These are phyloP conservation scores for Maniola jurtina DNA, from an alignment of 1,140 invertebrate genomes.

Conservation along the genomic window DNA sequence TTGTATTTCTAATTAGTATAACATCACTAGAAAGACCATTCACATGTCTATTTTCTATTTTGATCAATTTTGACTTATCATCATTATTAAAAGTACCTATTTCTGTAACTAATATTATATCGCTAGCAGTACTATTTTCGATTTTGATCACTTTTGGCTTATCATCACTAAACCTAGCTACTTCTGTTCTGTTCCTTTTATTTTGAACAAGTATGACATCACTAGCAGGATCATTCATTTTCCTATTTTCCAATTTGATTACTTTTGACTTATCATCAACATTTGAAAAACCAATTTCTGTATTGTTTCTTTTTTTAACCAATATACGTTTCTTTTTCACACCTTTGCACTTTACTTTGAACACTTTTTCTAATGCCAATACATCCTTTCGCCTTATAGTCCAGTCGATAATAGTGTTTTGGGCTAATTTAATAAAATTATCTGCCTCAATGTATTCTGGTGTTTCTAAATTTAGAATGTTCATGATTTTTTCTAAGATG, in stretches of 20 bases:
- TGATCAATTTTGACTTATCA: too few relatives aligned
- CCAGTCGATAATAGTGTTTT: constrained; percentile 58
- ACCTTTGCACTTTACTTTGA: constrained; percentile 67
- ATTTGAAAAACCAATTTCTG: constrained; percentile 14
- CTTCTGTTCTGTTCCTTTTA: not conserved
- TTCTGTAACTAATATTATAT: not conserved
- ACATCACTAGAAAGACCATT: not conserved
- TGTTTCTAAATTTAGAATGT: constrained; percentile 85
- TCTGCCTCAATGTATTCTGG: constrained; percentile 82
- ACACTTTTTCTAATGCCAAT: constrained; percentile 58
- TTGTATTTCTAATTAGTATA: too few relatives aligned
- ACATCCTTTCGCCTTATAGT: constrained; percentile 60
- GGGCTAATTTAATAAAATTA: constrained; percentile 83
- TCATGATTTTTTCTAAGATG: constrained; percentile 88
- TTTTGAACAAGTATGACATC: not conserved
- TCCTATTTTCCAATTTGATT: constrained; percentile 54
- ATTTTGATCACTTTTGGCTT: too few relatives aligned
- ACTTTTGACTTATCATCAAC: constrained; percentile 53
- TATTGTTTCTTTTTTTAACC: constrained; percentile 59
- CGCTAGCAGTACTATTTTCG: too few relatives aligned
- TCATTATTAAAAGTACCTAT: not conserved
- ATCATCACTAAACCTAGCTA: not conserved
- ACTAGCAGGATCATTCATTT: constrained; percentile 33
- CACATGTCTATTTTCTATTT: constrained; percentile 50
- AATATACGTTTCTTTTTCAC: constrained; percentile 65